phyloP scores from a whole-genome alignment of 2,888 invertebrate genomes.

The Azorinus chamasolen region DNA sequence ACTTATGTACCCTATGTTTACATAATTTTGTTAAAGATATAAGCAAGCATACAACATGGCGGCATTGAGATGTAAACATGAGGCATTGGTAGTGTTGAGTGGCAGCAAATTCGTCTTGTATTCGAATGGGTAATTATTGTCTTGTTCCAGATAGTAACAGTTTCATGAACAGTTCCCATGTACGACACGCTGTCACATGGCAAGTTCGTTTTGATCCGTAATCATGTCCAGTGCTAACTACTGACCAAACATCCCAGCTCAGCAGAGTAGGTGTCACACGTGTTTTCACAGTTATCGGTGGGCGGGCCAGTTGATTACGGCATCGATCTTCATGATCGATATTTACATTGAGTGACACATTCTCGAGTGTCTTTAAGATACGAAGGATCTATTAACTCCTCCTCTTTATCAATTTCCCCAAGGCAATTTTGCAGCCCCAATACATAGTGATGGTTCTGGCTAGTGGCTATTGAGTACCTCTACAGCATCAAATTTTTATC shows the following conservation, averaged over 20 bases:
- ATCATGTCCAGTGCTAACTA: no score
- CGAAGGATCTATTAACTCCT: conserved; percentile 43
- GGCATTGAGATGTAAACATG: conserved; percentile 56
- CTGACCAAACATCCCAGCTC: no score
- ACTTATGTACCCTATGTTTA: no score
- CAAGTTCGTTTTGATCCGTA: no score
- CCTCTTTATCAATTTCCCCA: conserved; percentile 35
- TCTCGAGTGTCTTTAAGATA: conserved; percentile 45
- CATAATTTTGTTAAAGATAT: no score
- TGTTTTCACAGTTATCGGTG: conserved; percentile 59
- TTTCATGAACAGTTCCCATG: no score
- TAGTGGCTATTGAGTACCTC: not conserved
- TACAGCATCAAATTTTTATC: not conserved
- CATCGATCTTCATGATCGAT: conserved; percentile 58
- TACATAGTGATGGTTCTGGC: not conserved
- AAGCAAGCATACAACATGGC: conserved; percentile 65
- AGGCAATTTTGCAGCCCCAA: not conserved
- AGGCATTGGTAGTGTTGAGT: conserved; percentile 56
- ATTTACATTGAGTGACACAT: conserved; percentile 58
- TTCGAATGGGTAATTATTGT: conserved; percentile 43
- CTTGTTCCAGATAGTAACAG: no score
- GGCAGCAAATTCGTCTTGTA: conserved; percentile 52
- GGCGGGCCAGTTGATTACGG: conserved; percentile 51
- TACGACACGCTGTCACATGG: no score
- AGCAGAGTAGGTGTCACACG: conserved; percentile 12